Evolutionary conservation across 1,140 invertebrate genomes (phyloP), one percentile per base, ranked within the genome.

Genomic region (Drosophila equinoxialis): DNA sequence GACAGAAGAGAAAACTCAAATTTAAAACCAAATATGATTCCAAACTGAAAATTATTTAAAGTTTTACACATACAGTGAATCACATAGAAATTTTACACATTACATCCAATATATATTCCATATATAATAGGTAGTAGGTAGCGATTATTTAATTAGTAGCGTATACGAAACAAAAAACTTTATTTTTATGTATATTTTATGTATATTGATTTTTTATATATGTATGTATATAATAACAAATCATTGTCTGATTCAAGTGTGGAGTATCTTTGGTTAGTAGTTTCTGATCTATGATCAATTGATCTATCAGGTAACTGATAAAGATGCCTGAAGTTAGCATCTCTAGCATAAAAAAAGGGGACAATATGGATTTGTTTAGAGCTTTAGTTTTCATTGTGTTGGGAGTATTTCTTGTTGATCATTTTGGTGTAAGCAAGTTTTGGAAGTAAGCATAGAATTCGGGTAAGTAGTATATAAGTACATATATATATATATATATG

Each of bases 81-180:
- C 86, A 91, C 90, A 91, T 89, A 82, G 76, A 91, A 87, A 77
- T 90, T 90, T 65, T 87, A 89, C 83, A 91, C 90, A 91, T 83
- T 85, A 91, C 90, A 91, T 90, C 90, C 90, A 91, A 91, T 91
- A 91, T 91, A 91, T 90, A 91, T 90, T 90, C 69, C 84, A 89
- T 87, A 89, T 89, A 89, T 71, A 79, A 79, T 65, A 80, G 80
- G 68, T 83, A 83, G 64, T 77, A 87, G 87, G 65, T 83, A 83
- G 77, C 80, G 83, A 85, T 73, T 77, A 85, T 86, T 87, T 85
- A 79, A 74, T 82, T 83, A 89, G 68, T 84, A 87, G 83, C 77
- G 80, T 77, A 77, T 87, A 87, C 76, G 79, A 84, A 78, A 59
- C 30, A 83, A 80, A 89, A 89, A 23, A 54, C 0, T 79, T 37